Percentiles rank a stretch among this genome's conserved stretches.
These are phyloP conservation scores for Nomada hirtipes DNA, from an alignment of 2,888 invertebrate genomes.

Conservation along the genomic window DNA sequence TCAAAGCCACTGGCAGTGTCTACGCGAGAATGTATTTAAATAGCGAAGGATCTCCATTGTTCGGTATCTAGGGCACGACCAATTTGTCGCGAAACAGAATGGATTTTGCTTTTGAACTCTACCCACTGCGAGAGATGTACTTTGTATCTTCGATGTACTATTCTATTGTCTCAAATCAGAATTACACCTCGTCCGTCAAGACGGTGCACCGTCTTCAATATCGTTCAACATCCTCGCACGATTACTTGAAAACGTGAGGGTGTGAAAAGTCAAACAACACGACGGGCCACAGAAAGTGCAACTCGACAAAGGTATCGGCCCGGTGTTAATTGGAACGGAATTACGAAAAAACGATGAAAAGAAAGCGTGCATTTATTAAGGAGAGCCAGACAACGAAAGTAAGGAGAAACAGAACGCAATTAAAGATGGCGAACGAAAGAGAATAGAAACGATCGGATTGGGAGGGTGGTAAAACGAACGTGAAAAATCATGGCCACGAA, in stretches of 20 bases:
- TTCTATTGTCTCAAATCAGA: no score
- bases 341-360: neutral
- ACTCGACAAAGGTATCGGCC: neutral
- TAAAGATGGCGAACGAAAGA: neutral
- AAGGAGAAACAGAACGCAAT: neutral
- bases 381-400: constrained; percentile 15
- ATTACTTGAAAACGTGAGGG: no score
- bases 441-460: neutral
- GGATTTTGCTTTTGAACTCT: neutral
- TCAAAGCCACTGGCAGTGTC: neutral
- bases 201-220: no score
- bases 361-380: constrained; percentile 16
- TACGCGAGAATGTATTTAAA: constrained; percentile 4
- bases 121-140: no score
- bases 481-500: neutral
- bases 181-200: no score
- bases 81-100: neutral
- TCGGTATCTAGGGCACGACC: neutral
- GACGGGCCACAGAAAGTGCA: no score
- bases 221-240: no score
- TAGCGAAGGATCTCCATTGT: constrained; percentile 7
- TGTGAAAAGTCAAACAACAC: no score
- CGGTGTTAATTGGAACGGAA: constrained; percentile 5
- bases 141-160: no score
- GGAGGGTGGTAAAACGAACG: neutral